Conservation (phyloP, 2,888 invertebrate genomes). For the Hermodice carunculata region DNA sequence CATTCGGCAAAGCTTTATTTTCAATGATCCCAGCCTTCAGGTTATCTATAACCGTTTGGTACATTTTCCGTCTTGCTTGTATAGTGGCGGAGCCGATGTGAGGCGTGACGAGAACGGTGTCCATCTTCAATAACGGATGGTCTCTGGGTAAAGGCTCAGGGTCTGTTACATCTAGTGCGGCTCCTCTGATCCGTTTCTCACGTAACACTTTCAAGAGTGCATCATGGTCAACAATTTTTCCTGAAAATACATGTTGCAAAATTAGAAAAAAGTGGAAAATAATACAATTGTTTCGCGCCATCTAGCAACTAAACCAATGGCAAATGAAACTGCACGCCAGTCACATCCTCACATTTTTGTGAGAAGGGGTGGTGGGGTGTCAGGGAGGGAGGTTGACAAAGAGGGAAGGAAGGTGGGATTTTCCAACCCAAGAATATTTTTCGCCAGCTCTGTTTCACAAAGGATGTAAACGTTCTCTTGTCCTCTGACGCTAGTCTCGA, state of each 20-base stretch:
- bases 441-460: no score
- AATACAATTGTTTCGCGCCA: no score
- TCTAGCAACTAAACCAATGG: no score
- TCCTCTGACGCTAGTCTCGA: no score
- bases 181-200: conserved; percentile 32
- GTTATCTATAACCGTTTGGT: conserved; percentile 2
- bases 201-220: conserved; percentile 38
- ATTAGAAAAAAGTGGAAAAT: no score
- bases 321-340: no score
- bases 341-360: no score
- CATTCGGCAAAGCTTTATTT: neutral
- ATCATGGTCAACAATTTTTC: conserved; percentile 41
- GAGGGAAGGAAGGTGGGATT: no score
- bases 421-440: no score
- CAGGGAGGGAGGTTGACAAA: no score
- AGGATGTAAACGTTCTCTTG: no score
- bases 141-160: conserved; percentile 42
- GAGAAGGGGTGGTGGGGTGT: no score
- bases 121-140: conserved; percentile 35
- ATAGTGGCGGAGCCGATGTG: conserved; percentile 27
- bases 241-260: conserved; percentile 15
- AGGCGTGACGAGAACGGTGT: conserved; percentile 41
- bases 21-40: conserved; percentile 13
- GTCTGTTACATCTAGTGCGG: conserved; percentile 46
- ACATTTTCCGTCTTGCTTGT: neutral